Base-by-base conservation (phyloP, 2,888 invertebrate genomes). In the Gymnosoma rotundatum region DNA sequence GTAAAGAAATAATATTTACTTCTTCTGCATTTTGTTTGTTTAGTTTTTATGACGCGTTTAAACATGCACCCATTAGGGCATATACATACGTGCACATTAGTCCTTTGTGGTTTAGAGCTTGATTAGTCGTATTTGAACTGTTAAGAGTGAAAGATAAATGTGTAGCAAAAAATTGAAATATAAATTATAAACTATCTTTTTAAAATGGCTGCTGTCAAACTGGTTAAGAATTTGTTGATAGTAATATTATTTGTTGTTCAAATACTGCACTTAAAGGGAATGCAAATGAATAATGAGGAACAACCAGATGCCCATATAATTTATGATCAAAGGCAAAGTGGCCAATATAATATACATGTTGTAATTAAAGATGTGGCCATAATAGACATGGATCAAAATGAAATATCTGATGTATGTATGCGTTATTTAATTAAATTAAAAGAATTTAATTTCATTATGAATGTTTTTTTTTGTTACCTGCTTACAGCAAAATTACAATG, bases 311-410 rank as follows among this genome's bases (percentile, higher is more conserved):
- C 88, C 89, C 76, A 94, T 93, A 81, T 88, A 63, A 56, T 90
- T 50, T 91, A 89, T 91, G 96, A 97, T 91, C 96, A 97, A 91
- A 94, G 95, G 60, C 97, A 97, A 92, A 94, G 94, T 5, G 97
- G 97, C 21, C 95, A 96, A 87, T 93, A 95, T 87, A 97, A 97
- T 91, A 95, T 97, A 86, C 96, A 96, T 89, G 93, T 97, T 85
- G 95, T 95, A 91, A 93, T 97, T 86, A 96, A 96, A 92, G 95
- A 96, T 92, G 93, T 97, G 86, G 94, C 95, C 89, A 94, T 97
- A 88, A 93, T 96, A 88, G 96, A 91, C 88, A 88, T 92, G 88
- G 90, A 89, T 83, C 88, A 89, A 69, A 92, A 91, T 86, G 89
- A 89, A 69, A 86, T 91, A 82, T 86, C 87, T 60, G 91, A 91